Evolutionary conservation across 2,797 vertebrate genomes (phyloP).

Genomic region (Bovichtus variegatus): DNA sequence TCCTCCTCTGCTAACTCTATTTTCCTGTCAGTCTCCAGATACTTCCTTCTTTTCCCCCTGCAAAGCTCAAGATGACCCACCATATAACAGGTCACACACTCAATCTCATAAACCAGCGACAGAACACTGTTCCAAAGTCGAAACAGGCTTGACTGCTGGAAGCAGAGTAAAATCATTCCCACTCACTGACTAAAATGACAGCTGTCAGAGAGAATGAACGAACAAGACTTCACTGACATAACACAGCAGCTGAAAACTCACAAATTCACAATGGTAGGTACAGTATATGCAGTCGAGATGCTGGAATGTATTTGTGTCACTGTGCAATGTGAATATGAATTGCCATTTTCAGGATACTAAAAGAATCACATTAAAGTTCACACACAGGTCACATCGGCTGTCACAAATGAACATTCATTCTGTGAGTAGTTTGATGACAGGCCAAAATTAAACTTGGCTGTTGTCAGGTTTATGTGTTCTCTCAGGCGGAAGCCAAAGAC

Average conservation of each 20-base stretch:
- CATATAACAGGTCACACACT: constrained; percentile 47
- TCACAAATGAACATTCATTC: constrained; percentile 5
- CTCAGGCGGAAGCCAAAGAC: background rate
- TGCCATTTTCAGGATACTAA: background rate
- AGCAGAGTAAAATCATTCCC: constrained; percentile 41
- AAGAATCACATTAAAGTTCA: background rate
- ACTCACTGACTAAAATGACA: constrained; percentile 60
- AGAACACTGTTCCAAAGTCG: constrained; percentile 42
- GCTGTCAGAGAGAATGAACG: constrained; percentile 57
- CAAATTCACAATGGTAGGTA: background rate
- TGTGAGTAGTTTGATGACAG: background rate
- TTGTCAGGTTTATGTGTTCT: background rate
- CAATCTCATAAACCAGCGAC: constrained; percentile 57
- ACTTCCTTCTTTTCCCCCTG: constrained; percentile 15
- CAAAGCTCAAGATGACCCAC: constrained; percentile 33
- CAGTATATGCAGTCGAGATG: background rate
- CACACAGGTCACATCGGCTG: constrained; percentile 4
- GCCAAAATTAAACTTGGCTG: constrained; percentile 12
- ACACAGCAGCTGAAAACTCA: constrained; percentile 18
- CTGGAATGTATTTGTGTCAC: constrained; percentile 18
- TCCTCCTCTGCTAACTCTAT: constrained; percentile 14
- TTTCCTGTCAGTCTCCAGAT: background rate
- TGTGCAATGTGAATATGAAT: background rate
- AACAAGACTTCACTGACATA: constrained; percentile 25
- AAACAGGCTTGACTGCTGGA: constrained; percentile 40